Evolutionary conservation across 2,113 vertebrate species (phyloP), one percentile per base, ranked within the genome.

Genomic region (Leiothrix lutea): DNA sequence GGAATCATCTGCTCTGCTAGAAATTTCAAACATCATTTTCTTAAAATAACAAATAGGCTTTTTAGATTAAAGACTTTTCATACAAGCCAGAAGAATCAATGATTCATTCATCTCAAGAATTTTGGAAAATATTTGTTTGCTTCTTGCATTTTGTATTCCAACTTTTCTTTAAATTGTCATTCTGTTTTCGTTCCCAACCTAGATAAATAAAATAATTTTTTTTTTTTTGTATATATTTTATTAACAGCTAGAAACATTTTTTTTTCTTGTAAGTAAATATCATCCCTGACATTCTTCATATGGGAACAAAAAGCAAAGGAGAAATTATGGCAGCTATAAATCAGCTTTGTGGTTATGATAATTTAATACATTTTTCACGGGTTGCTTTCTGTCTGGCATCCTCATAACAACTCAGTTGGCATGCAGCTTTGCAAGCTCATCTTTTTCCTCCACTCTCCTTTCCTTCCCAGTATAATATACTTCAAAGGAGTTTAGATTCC

Each of bases 291-390:
- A 86, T 96, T 69, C 51, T 93, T 95, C 67, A 44, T 92, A 95
- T 45, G 10, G 73, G 77, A 97, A 97, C 66, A 83, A 92, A 94
- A 67, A 94, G 72, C 58, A 77, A 67, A 82, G 48, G 45, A 94
- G 44, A 95, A 95, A 95, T 91, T 92, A 73, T 33, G 2, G 47
- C 8, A 45, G 78, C 83, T 80, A 84, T 97, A 97, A 97, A 97
- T 98, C 97, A 97, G 94, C 44, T 86, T 80, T 94, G 91, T 82
- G 92, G 6, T 89, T 97, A 89, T 95, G 95, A 85, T 97, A 95
- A 97, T 96, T 96, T 90, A 97, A 97, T 86, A 81, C 83, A 96
- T 97, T 97, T 97, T 97, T 97, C 97, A 96, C 12, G 1, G 65
- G 84, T 83, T 95, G 81, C 79, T 92, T 74, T 90, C 89, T 40